A percentile compares a stretch with the other conserved stretches of the same genome.
Evolutionary conservation across 2,797 vertebrate genomes (phyloP).

Genomic region (Anguilla marmorata): DNA sequence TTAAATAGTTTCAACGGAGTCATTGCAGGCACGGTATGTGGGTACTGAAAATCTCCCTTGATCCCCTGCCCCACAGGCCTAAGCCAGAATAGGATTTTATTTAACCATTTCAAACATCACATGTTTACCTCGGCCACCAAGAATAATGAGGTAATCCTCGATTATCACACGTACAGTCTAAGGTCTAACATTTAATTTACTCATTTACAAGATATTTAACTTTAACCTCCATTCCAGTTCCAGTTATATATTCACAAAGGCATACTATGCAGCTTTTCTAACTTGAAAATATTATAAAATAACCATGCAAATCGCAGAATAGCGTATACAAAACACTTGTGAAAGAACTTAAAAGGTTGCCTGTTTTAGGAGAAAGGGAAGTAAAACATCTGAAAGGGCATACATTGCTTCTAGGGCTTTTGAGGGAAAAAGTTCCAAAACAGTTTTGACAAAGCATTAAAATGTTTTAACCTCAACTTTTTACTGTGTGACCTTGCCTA

Average conservation of each 20-base stretch:
- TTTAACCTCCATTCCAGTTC: neutral
- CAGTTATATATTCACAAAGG: no score
- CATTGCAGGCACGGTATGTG: neutral
- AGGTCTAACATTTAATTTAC: neutral
- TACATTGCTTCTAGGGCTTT: conserved; percentile 40
- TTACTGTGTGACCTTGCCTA: conserved; percentile 19
- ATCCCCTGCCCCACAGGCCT: neutral
- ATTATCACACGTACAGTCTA: neutral
- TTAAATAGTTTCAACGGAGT: neutral
- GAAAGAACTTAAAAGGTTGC: neutral
- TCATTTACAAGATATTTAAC: neutral
- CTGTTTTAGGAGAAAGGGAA: conserved; percentile 18
- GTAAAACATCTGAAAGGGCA: conserved; percentile 36
- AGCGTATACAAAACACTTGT: neutral
- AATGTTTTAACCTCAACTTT: conserved; percentile 38
- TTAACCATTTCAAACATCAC: conserved; percentile 1
- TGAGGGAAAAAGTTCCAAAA: conserved; percentile 41
- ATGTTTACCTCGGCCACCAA: no score
- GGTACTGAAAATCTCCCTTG: conserved; percentile 7
- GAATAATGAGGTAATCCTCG: neutral
- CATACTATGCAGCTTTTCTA: no score
- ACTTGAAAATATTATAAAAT: no score
- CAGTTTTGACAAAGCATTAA: conserved; percentile 41
- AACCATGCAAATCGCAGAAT: neutral
- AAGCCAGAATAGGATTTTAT: conserved; percentile 8